These are phyloP conservation scores for Achroia grisella DNA, from an alignment of 1,140 invertebrate genomes.

Conservation along the genomic window DNA sequence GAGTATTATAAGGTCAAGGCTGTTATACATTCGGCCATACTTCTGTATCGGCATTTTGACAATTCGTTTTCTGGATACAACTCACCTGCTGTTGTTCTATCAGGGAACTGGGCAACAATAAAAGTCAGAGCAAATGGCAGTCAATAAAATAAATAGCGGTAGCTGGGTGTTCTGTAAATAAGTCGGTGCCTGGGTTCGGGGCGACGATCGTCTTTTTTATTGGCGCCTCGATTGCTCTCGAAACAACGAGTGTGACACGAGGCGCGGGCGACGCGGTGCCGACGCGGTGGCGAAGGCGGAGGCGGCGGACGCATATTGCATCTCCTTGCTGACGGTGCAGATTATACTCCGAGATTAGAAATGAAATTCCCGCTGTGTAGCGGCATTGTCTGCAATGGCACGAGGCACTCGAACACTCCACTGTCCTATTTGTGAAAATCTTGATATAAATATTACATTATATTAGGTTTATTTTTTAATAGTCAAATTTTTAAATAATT, in stretches of 20 bases:
- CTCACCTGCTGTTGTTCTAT: constrained; percentile 58
- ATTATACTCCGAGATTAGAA: constrained; percentile 60
- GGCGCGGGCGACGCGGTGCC: constrained; percentile 27
- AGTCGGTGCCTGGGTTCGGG: constrained; percentile 56
- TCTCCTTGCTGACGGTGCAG: constrained; percentile 50
- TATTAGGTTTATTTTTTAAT: no score
- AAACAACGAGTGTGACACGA: constrained; percentile 56
- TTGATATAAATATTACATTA: no score
- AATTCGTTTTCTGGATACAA: constrained; percentile 20
- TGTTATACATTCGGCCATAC: neutral
- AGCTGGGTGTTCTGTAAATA: constrained; percentile 72
- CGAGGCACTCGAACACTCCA: constrained; percentile 9
- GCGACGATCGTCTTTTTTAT: constrained; percentile 72
- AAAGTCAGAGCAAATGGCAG: constrained; percentile 70
- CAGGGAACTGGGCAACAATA: constrained; percentile 64
- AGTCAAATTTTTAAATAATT: no score
- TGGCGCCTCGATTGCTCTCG: constrained; percentile 69
- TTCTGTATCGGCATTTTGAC: neutral
- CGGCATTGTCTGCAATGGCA: constrained; percentile 25
- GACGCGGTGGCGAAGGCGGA: constrained; percentile 48
- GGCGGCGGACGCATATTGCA: constrained; percentile 39
- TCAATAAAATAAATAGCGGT: constrained; percentile 73
- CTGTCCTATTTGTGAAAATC: no score
- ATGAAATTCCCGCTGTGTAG: constrained; percentile 43
- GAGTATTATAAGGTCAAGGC: constrained; percentile 3